Conservation (phyloP, 37 sponge, comb jelly and placozoan genomes). For the Spongia lamella region DNA sequence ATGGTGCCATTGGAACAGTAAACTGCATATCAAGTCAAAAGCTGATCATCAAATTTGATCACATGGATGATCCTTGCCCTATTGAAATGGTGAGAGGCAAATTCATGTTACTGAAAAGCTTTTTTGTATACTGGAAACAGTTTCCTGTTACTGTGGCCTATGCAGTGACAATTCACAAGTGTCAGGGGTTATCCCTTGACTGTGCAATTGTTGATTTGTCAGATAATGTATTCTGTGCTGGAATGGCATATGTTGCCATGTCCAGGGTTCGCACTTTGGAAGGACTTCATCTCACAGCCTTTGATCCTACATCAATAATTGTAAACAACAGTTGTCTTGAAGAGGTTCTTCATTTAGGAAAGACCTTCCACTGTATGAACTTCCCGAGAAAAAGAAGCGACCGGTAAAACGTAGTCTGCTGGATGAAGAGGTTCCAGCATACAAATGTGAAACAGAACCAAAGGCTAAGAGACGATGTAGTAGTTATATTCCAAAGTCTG, state of each 20-base stretch:
- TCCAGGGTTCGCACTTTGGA: conserved; percentile 22
- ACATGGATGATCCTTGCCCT: conserved; percentile 13
- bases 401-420: no score
- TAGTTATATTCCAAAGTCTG: no score
- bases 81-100: conserved; percentile 32
- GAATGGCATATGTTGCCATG: conserved; percentile 51
- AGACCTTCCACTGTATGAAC: no score
- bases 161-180: conserved; percentile 50
- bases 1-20: conserved; percentile 61
- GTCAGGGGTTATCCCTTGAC: conserved; percentile 45
- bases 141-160: conserved; percentile 39
- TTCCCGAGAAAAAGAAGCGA: neutral
- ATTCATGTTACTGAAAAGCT: neutral
- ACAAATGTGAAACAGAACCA: no score
- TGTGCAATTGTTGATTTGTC: conserved; percentile 38
- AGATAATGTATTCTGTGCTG: conserved; percentile 6
- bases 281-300: conserved; percentile 12
- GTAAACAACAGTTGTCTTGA: no score
- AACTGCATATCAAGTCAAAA: neutral
- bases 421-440: no score
- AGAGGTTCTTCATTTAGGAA: no score
- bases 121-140: conserved; percentile 21
- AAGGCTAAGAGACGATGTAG: no score
- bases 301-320: neutral
- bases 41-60: conserved; percentile 59